Base-by-base conservation (phyloP, 2,888 invertebrate species). In the Scaeva pyrastri region DNA sequence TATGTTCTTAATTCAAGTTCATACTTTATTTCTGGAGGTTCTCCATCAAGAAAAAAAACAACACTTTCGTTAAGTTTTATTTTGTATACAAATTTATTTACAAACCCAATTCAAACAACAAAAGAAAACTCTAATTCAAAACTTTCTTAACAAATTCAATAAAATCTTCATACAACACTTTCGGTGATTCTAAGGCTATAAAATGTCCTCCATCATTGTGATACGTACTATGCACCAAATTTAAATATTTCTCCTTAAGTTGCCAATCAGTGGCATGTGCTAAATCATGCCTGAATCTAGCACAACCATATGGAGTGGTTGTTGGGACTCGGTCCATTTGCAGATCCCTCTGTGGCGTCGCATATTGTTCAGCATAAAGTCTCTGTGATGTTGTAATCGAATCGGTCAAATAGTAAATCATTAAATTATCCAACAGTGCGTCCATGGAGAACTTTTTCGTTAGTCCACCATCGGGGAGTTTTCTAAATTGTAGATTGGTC, bases 121-220 rank as follows among this genome's bases (percentile, higher is more conserved):
- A n/a, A n/a, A 41, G 12, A 23, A 14, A 23, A 26, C 11, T 68
- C 39, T 76, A 76, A 48, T 1, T 39, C 6, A 68, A 91, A 14
- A 91, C 90, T 84, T 93, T 93, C 1, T 92, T 90, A 0, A 95
- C 94, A 66, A 95, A 95, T 1, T 92, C 90, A 90, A 94, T 94
- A 11, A 98, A 91, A 90, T 98, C 97, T 0, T 94, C 92, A 3
- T 96, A 95, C 31, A 98, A 89, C 0, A 96, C 89, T 50, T 94
- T 91, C 0, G 98, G 97, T 82, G 95, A 93, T 91, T 98, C 97
- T 75, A 97, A 93, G 0, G 97, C 97, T 0, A 96, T 96, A 91
- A 98, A 98, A 91, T 98, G 98, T 0, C 98, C 98, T 1, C 97
- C 97, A 3, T 94, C 93, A 0, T 94, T 93, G 41, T 95, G 93